Evolutionary conservation across 2,113 vertebrate species (phyloP), one percentile per base, ranked within the genome.

Genomic region (Calyptommatus sinebrachiatus): DNA sequence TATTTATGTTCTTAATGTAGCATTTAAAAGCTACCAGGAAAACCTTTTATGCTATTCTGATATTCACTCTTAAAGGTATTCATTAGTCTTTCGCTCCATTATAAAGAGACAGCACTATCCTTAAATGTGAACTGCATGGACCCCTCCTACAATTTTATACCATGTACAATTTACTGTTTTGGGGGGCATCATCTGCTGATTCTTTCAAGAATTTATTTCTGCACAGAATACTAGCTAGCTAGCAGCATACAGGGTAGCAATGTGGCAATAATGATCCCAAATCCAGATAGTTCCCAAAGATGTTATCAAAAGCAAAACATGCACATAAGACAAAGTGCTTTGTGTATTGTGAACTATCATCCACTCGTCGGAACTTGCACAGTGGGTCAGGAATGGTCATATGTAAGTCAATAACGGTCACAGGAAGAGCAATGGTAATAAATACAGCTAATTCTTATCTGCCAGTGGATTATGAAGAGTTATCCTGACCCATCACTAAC

Each of bases 21-120:
- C 0, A 0, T n/a, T 2, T 4, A 21, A 24, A 14, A 74, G 2
- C 20, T 22, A 60, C 35, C 73, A 29, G 1, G 20, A 68, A 71
- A 77, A 18, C 1, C 12, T 78, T 77, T 76, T 12, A 53, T 72
- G 57, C 35, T 57, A 60, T 14, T 88, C 81, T 78, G 5, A 22
- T 82, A 66, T 76, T 50, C 62, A 28, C 74, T 68, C 41, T 70
- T 76, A 22, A 80, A 82, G n/a, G 71, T 41, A 71, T 26, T 79
- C 53, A 82, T 2, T 81, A 72, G 35, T 7, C 1, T 20, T 83
- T 73, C 70, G 12, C 73, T 66, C 75, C 83, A n/a, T 45, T 73
- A 12, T 11, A 77, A 72, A 71, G 63, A 60, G 65, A 71, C 63
- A 63, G 66, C 10, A n/a, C 61, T 28, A 78, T 60, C 45, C 60